Evolutionary conservation across 1,140 invertebrate genomes (phyloP).

Genomic region (Sarcophaga bullata): DNA sequence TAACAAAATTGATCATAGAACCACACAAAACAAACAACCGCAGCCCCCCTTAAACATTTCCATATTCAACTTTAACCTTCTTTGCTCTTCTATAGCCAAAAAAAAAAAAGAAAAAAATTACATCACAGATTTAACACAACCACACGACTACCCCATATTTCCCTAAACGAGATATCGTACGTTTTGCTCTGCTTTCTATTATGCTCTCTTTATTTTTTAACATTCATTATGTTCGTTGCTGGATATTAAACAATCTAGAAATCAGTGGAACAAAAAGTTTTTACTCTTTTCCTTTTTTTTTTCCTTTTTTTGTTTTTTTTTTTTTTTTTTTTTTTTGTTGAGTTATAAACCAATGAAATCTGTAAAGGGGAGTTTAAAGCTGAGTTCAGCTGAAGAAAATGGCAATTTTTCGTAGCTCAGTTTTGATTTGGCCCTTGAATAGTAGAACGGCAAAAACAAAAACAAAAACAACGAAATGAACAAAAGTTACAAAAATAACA

Average conservation of each 20-base stretch:
- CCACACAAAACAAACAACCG: neutral
- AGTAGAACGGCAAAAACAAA: neutral
- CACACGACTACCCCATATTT: neutral
- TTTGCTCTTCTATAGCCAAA: neutral
- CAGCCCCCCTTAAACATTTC: too few relatives aligned
- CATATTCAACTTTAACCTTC: neutral
- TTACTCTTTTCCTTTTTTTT: neutral
- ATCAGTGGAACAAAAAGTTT: conserved; percentile 15
- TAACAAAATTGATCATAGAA: neutral
- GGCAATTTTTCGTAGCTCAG: neutral
- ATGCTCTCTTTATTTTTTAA: neutral
- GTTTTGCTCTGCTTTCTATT: neutral
- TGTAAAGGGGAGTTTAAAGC: neutral
- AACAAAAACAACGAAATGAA: neutral
- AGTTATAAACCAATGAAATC: conserved; percentile 18
- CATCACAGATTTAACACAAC: neutral
- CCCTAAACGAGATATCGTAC: neutral
- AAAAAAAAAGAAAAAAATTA: neutral
- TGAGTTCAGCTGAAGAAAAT: neutral
- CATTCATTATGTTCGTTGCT: neutral
- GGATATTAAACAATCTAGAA: conserved; percentile 19
- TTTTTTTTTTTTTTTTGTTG: too few relatives aligned
- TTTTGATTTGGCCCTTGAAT: conserved; percentile 19
- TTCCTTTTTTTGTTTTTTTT: too few relatives aligned
- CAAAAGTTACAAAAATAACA: neutral